Evolutionary conservation across 2,113 vertebrate species (phyloP).

Genomic region (Oncorhynchus nerka): DNA sequence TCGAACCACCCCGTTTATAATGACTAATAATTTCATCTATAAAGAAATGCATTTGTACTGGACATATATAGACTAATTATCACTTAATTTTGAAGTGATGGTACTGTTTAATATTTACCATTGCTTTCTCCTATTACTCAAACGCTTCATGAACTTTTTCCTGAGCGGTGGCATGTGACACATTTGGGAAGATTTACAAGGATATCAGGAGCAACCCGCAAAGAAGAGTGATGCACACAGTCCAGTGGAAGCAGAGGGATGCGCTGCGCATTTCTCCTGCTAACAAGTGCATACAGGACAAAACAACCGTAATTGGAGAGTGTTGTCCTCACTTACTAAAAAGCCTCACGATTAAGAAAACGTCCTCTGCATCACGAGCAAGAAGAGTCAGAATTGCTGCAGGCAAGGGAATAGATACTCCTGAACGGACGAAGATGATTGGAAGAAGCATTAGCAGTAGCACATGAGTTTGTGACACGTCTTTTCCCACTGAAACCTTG

Average conservation of each 20-base stretch:
- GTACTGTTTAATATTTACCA: too few relatives aligned
- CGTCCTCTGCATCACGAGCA: not conserved
- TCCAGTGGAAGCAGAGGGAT: conserved; percentile 52
- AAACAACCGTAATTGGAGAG: conserved; percentile 41
- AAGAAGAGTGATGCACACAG: conserved; percentile 43
- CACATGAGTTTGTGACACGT: not conserved
- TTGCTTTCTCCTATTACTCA: too few relatives aligned
- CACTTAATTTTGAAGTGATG: too few relatives aligned
- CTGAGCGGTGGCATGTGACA: too few relatives aligned
- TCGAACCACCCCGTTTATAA: too few relatives aligned
- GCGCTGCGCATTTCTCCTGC: conserved; percentile 66
- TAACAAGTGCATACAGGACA: conserved; percentile 59
- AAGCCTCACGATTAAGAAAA: too few relatives aligned
- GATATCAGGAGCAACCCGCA: not conserved
- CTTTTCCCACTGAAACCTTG: not conserved
- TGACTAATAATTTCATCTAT: too few relatives aligned
- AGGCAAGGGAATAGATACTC: not conserved
- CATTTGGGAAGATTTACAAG: not conserved
- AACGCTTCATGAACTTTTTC: too few relatives aligned
- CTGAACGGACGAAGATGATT: conserved; percentile 19
- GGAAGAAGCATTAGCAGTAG: conserved; percentile 12
- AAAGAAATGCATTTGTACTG: too few relatives aligned
- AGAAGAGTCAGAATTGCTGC: not conserved
- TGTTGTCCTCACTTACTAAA: conserved; percentile 14
- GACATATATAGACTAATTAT: too few relatives aligned